Conservation (phyloP, 2,888 invertebrate species). For the Alentia gelatinosa region DNA sequence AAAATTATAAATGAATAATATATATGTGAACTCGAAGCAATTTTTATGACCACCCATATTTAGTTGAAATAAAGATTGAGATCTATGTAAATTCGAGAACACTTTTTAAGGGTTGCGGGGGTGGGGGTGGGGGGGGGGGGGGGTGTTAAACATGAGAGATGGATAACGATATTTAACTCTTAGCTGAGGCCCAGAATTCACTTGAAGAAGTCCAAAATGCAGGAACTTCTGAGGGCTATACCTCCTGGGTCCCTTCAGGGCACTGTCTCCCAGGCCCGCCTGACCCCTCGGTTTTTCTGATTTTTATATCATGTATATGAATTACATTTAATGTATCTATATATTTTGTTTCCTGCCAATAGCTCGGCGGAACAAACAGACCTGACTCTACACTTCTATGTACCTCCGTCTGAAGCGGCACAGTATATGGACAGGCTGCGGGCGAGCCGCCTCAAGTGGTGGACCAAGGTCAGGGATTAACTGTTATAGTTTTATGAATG, state of each 20-base stretch:
- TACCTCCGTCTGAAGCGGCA: slow-evolving; percentile 8
- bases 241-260: background rate
- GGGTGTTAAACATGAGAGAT: background rate
- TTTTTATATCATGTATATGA: background rate
- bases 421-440: slow-evolving; percentile 40
- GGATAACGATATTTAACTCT: background rate
- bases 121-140: background rate
- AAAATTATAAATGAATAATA: background rate
- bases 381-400: background rate
- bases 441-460: slow-evolving; percentile 13
- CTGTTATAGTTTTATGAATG: background rate
- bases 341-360: background rate
- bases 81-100: background rate
- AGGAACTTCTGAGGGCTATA: background rate
- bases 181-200: background rate
- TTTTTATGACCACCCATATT: background rate
- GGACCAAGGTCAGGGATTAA: background rate
- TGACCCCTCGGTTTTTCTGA: background rate
- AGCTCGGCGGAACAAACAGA: slow-evolving; percentile 34
- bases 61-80: background rate
- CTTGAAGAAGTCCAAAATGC: background rate
- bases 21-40: background rate
- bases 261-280: background rate
- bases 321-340: background rate
- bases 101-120: no score